phyloP scores from a whole-genome alignment of 2,888 invertebrate species.

The Hyalella azteca region DNA sequence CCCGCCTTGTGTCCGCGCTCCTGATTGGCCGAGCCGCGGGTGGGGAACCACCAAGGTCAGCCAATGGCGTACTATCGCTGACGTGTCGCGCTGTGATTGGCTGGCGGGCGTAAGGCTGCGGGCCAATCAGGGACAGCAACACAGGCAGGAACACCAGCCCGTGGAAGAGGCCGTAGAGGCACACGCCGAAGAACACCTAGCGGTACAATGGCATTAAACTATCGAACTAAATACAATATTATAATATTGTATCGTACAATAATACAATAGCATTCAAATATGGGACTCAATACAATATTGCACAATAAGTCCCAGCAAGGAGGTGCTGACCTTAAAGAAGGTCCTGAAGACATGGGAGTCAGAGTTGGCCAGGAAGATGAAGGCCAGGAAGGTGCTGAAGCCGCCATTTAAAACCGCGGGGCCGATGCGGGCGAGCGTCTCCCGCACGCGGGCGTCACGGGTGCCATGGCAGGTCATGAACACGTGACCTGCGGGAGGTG shows the following conservation, averaged over 20 bases:
- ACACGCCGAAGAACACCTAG: slow-evolving; percentile 64
- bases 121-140: slow-evolving; percentile 62
- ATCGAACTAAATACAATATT: too few species aligned
- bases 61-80: background rate
- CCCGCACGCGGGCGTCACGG: slow-evolving; percentile 66
- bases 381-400: slow-evolving; percentile 63
- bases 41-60: background rate
- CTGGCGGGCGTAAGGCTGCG: slow-evolving; percentile 50
- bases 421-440: slow-evolving; percentile 76
- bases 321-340: slow-evolving; percentile 63
- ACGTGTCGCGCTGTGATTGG: background rate
- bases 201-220: too few species aligned
- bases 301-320: too few species aligned
- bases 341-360: slow-evolving; percentile 62
- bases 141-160: slow-evolving; percentile 63
- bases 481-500: slow-evolving; percentile 63
- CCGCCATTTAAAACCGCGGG: slow-evolving; percentile 63
- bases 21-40: background rate
- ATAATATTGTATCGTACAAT: too few species aligned
- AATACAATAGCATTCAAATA: too few species aligned
- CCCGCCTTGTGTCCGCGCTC: background rate
- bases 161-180: slow-evolving; percentile 63
- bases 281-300: too few species aligned
- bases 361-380: slow-evolving; percentile 61
- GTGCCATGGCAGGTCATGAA: slow-evolving; percentile 52